Evolutionary conservation across 2,113 vertebrate genomes (phyloP).

Genomic region (Sylvilagus bachmani): DNA sequence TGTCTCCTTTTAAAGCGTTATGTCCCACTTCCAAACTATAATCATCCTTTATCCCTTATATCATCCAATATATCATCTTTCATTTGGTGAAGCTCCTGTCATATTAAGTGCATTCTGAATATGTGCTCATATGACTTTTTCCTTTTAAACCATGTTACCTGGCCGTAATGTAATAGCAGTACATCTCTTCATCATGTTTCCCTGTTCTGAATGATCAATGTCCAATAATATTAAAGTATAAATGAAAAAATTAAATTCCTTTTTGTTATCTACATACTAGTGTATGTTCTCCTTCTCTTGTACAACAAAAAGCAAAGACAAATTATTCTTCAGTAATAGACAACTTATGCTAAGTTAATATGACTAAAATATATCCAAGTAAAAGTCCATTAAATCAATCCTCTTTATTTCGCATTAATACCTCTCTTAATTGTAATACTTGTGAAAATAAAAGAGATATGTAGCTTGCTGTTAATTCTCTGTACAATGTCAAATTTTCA

Average conservation of each 20-base stretch:
- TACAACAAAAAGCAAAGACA: background rate
- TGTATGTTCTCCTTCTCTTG: background rate
- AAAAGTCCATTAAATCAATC: background rate
- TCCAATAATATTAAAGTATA: background rate
- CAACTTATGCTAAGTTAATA: background rate
- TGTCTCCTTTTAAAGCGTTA: background rate
- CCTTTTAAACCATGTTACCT: background rate
- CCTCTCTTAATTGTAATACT: background rate
- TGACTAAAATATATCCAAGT: background rate
- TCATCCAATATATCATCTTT: background rate
- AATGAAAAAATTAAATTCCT: background rate
- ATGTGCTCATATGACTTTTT: background rate
- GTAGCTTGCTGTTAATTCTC: background rate
- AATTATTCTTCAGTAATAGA: background rate
- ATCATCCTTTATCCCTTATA: background rate
- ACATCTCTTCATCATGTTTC: background rate
- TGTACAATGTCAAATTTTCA: background rate
- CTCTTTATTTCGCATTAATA: background rate
- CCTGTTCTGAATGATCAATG: background rate
- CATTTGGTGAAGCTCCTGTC: background rate
- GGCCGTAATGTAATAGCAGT: background rate
- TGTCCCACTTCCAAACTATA: background rate
- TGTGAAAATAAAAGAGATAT: background rate
- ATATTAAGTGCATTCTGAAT: conserved; percentile 19
- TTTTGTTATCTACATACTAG: background rate